Evolutionary conservation across 2,797 vertebrate species (phyloP), one percentile per base, ranked within the genome.

Genomic region (Chelon labrosus): DNA sequence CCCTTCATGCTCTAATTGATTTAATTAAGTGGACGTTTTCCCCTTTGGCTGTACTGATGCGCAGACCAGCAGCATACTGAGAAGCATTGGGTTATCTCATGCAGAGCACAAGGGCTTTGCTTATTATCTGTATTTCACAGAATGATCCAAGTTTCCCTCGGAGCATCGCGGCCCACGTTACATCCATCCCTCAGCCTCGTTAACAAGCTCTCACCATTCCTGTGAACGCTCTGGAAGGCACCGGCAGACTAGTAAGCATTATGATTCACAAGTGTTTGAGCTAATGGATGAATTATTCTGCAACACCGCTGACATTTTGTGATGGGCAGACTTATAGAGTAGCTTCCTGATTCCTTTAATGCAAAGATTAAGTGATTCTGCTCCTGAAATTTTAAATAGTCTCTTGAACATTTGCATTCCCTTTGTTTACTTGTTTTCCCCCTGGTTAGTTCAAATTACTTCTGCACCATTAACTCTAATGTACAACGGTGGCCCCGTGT

Each of bases 1-100:
- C 67, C 82, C 87, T 89, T 92, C 90, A 90, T 82, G 89, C 87
- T 91, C 84, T 88, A 89, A 90, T 88, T 92, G 81, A 88, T 92
- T 93, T 88, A 82, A 91, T 92, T 82, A 92, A 83, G 70, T 89
- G 79, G 79, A 80, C 46, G 10, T 80, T 78, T 72, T 65, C 84
- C 79, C 64, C 37, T 81, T 86, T 84, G 85, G 89, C 85, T 83
- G 76, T 73, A 50, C 54, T 65, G 73, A 78, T 84, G 56, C 72
- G 65, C 87, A 79, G 60, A 77, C 79, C 19, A 64, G 44, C 78
- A 47, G 54, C 27, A 19, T 59, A 72, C 70, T 76, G 64, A 73
- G 81, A 79, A 73, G 77, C 78, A 72, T 49, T 41, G 75, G 65
- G 54, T 85, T 80, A 82, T 89, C 84, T 84, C 65, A 57, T 55